These are phyloP conservation scores for Alfaro cultratus DNA, from an alignment of 2,797 vertebrate species.

Conservation along the genomic window DNA sequence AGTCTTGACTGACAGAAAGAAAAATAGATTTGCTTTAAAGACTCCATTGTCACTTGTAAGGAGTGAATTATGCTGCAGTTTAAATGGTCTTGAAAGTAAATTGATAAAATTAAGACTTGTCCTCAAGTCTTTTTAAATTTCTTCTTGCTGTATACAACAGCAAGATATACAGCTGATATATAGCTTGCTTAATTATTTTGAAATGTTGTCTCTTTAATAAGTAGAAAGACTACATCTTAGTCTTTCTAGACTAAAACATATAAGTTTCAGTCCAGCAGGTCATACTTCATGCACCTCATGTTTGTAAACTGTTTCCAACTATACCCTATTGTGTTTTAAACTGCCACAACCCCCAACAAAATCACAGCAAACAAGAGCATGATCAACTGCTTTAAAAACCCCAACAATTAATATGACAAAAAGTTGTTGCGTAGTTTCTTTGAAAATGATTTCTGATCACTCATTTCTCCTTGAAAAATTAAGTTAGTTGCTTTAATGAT, in stretches of 20 bases:
- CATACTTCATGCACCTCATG: not conserved
- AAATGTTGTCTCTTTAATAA: no score
- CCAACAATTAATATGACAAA: not conserved
- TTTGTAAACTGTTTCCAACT: not conserved
- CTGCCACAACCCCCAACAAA: not conserved
- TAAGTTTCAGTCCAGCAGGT: not conserved
- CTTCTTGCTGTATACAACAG: not conserved
- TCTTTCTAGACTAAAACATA: not conserved
- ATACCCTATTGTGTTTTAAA: not conserved
- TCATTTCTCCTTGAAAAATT: no score
- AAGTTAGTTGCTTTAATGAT: no score
- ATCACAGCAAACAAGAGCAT: not conserved
- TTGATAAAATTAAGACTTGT: not conserved
- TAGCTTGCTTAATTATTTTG: no score
- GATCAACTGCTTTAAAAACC: not conserved
- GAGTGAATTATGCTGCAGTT: not conserved
- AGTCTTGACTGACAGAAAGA: not conserved
- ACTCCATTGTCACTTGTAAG: not conserved
- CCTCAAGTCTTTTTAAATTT: not conserved
- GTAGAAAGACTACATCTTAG: no score
- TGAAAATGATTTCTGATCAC: no score
- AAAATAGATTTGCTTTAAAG: not conserved
- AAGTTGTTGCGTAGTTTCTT: no score
- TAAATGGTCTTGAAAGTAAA: not conserved
- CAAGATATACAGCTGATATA: no score